These are phyloP conservation scores for Drosophila rufa DNA, from an alignment of 1,140 invertebrate species.

Conservation along the genomic window DNA sequence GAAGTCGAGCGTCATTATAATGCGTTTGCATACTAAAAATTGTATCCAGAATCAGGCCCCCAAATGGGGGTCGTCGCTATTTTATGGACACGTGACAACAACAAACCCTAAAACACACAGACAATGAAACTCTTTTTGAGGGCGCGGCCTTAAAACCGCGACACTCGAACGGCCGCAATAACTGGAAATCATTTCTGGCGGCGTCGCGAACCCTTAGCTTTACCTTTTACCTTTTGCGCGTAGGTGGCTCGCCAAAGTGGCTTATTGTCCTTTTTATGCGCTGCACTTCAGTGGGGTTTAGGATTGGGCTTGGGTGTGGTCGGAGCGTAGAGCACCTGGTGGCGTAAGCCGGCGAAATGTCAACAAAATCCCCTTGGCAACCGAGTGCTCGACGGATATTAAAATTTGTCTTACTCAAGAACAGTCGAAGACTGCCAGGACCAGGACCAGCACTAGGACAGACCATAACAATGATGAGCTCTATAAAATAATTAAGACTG, in stretches of 20 bases:
- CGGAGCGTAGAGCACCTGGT: slow-evolving; percentile 15
- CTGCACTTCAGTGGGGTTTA: slow-evolving; percentile 56
- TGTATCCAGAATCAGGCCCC: slow-evolving; percentile 66
- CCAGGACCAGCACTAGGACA: slow-evolving; percentile 4
- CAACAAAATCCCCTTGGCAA: slow-evolving; percentile 63
- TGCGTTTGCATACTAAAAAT: slow-evolving; percentile 80
- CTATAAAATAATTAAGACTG: slow-evolving; percentile 77
- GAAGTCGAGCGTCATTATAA: slow-evolving; percentile 74
- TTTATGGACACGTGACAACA: slow-evolving; percentile 82
- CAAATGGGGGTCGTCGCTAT: slow-evolving; percentile 51
- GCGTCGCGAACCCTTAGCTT: slow-evolving; percentile 49
- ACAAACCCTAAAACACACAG: slow-evolving; percentile 57
- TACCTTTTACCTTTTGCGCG: slow-evolving; percentile 71
- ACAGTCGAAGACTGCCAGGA: slow-evolving; percentile 19
- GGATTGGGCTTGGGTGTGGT: slow-evolving; percentile 1
- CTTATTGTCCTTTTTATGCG: slow-evolving; percentile 82
- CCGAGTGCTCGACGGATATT: slow-evolving; percentile 63
- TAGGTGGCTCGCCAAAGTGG: slow-evolving; percentile 68
- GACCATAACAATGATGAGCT: slow-evolving; percentile 63
- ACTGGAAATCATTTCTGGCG: slow-evolving; percentile 65
- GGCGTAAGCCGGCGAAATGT: slow-evolving; percentile 56
- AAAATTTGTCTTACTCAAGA: slow-evolving; percentile 65
- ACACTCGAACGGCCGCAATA: slow-evolving; percentile 73
- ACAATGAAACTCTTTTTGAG: slow-evolving; percentile 74
- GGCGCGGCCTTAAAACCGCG: slow-evolving; percentile 54